These are phyloP conservation scores for Sturmia bella DNA, from an alignment of 2,888 invertebrate species.

Conservation along the genomic window DNA sequence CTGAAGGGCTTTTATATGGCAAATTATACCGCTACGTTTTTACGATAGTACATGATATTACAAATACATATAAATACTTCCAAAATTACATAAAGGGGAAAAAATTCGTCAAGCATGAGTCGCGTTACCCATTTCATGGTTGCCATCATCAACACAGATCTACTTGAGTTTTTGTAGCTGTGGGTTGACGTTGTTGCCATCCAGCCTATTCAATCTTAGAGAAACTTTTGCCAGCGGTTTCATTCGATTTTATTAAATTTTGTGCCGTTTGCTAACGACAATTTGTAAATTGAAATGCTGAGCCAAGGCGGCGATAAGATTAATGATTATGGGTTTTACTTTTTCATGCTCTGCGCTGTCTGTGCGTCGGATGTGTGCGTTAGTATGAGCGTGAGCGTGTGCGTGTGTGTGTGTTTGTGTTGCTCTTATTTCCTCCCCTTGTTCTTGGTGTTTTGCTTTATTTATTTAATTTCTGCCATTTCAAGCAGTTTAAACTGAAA, in stretches of 20 bases:
- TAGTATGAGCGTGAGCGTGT: background rate
- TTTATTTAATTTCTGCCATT: constrained; percentile 28
- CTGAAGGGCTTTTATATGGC: no score
- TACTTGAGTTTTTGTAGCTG: constrained; percentile 1
- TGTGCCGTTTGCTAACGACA: constrained; percentile 65
- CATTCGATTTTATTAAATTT: constrained; percentile 30
- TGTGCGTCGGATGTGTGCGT: constrained; percentile 23
- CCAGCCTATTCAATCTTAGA: constrained; percentile 36
- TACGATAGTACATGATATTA: no score
- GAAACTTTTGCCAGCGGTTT: constrained; percentile 41
- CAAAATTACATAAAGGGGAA: no score
- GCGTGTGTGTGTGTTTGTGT: background rate
- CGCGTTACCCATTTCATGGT: no score
- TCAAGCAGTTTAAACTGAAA: constrained; percentile 37
- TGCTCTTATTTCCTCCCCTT: background rate
- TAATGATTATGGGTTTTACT: constrained; percentile 81
- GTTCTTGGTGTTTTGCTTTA: background rate
- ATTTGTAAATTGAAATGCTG: constrained; percentile 79
- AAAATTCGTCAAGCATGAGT: no score
- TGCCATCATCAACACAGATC: background rate
- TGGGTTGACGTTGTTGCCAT: constrained; percentile 24
- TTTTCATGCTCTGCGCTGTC: constrained; percentile 41
- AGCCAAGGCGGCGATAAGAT: constrained; percentile 82
- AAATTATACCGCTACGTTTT: no score
- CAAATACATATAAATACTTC: no score